Base-by-base conservation (phyloP, 2,888 invertebrate species). In the Acanthosepion pharaonis region DNA sequence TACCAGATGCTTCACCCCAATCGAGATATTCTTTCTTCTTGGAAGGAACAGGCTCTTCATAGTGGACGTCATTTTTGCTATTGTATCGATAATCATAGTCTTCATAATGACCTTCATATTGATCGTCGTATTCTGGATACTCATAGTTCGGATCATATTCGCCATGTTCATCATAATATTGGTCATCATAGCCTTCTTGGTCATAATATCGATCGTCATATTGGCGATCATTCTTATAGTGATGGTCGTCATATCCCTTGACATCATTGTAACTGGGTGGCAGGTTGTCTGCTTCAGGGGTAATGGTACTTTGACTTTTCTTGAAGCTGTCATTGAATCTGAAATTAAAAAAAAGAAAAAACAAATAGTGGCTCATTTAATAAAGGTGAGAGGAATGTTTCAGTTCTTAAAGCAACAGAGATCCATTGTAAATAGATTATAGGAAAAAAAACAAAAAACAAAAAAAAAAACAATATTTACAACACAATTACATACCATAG, bases 321-420 rank as follows among this genome's bases (percentile, higher is more conserved):
- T 64, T 94, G 49, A 48, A 94, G 91, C 93, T 94, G 92, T 95
- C 94, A 9, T 94, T 55, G 91, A 94, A 95, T 49, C 95, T 94
- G 55, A 95, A 95, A 64, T 95, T 95, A 92, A 95, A 94, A 53
- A 95, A 20, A 48, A 33, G 33, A 33, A 92, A 18, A 92, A 91
- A 42, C 42, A 42, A 42, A 42, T 42, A 42, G 2, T 42, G 42
- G 42, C 42, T 3, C 42, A 42, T 42, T 42, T 42, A 42, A 18
- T 8, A 91, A 42, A 5, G 23, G 5, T 91, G 48, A 33, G 28
- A 42, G 23, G n/a, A 91, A 18, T 33, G 18, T 3, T 42, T 33
- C 18, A 91, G 4, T 42, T n/a, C 33, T 33, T 33, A 33, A 33
- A 33, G 33, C 33, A 33, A 33, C 23, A 20, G 42, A 42, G 2